A percentile compares a stretch with the other conserved stretches of the same genome.
Conservation (phyloP, 2,888 invertebrate genomes). For the Leucania comma region DNA sequence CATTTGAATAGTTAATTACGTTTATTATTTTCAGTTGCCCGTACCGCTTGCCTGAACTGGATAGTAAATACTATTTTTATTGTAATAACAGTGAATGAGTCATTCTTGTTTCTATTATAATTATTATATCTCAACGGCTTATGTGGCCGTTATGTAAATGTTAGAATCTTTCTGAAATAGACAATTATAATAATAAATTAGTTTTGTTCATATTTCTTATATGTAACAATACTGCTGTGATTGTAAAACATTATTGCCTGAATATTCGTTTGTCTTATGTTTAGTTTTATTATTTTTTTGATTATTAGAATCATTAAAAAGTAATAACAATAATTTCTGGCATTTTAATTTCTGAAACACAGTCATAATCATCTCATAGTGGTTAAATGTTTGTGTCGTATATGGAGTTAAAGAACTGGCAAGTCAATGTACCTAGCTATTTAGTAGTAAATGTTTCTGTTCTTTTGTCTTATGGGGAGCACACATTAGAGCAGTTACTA, state of each 20-base stretch:
- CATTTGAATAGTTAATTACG: slow-evolving; percentile 55
- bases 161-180: slow-evolving; percentile 68
- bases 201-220: slow-evolving; percentile 62
- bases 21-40: slow-evolving; percentile 68
- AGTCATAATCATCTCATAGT: slow-evolving; percentile 38
- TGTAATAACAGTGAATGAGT: slow-evolving; percentile 74
- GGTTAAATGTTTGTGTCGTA: slow-evolving; percentile 27
- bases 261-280: slow-evolving; percentile 71
- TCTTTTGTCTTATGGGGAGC: slow-evolving; percentile 10
- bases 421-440: slow-evolving; percentile 41
- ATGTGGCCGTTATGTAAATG: slow-evolving; percentile 66
- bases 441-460: slow-evolving; percentile 20
- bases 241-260: slow-evolving; percentile 77
- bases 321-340: slow-evolving; percentile 54
- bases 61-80: slow-evolving; percentile 74
- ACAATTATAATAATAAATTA: slow-evolving; percentile 67
- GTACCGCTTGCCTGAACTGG: slow-evolving; percentile 77
- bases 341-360: slow-evolving; percentile 60
- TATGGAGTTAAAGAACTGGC: slow-evolving; percentile 24
- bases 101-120: slow-evolving; percentile 70
- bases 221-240: slow-evolving; percentile 79
- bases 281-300: slow-evolving; percentile 70
- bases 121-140: slow-evolving; percentile 53
- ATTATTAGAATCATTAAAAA: slow-evolving; percentile 65
- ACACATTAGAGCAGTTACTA: slow-evolving; percentile 16